Percentiles rank a stretch among this genome's conserved stretches.
phyloP scores from a whole-genome alignment of 2,797 vertebrate genomes.

The Spinus pinus region DNA sequence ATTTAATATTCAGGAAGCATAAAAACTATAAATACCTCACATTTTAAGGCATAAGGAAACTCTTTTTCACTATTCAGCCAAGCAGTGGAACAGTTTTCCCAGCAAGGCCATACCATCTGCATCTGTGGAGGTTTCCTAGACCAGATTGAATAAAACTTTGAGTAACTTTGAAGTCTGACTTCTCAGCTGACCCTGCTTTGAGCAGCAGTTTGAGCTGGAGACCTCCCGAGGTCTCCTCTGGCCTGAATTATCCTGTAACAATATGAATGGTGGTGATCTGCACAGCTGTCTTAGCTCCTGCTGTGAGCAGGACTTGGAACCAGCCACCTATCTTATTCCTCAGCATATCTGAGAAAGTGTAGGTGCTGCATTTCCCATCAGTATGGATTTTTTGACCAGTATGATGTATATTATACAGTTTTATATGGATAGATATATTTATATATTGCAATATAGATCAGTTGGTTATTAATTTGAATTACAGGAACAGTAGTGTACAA shows the following conservation, averaged over 20 bases:
- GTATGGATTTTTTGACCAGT: not conserved
- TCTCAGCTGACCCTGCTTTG: not conserved
- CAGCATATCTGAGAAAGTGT: not conserved
- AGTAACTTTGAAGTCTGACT: not conserved
- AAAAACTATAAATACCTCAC: not conserved
- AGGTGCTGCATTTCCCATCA: not conserved
- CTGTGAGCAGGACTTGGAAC: not conserved
- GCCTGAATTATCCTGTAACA: not conserved
- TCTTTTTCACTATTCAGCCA: not conserved
- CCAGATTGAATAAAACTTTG: not conserved
- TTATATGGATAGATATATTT: not conserved
- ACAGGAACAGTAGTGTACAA: not conserved
- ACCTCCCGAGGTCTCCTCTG: not conserved
- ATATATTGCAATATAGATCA: not conserved
- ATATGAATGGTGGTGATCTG: not conserved
- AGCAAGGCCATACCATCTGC: not conserved
- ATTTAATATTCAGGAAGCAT: not conserved
- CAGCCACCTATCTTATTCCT: not conserved
- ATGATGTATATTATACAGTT: not conserved
- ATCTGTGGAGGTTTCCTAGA: not conserved
- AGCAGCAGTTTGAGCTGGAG: not conserved
- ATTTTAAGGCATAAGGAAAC: not conserved
- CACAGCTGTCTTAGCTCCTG: not conserved
- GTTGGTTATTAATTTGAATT: not conserved
- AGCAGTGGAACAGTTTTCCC: not conserved